Base-by-base conservation (phyloP, 2,888 invertebrate species). In the Torymus aiolomorphi region DNA sequence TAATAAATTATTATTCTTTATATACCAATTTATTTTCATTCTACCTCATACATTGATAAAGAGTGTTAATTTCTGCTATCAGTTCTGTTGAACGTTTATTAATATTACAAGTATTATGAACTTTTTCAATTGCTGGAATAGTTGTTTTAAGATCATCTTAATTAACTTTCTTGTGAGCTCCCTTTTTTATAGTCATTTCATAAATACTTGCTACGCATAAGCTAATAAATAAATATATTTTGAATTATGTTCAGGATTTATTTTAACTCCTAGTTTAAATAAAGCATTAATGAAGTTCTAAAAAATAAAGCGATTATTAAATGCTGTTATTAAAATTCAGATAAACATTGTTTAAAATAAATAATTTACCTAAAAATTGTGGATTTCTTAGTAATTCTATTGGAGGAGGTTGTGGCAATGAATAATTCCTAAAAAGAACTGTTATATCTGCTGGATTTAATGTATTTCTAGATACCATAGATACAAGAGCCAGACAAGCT, bases 371-470 rank as follows among this genome's bases (percentile, higher is more conserved):
- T 86, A 98, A 92, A 91, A 99, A 98, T 89, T 97, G 97, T 14
- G 98, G 98, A 87, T 97, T 97, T 83, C 99, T 92, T 81, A 99
- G 94, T 52, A 99, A 92, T 90, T 98, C 98, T 77, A 98, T 97
- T 2, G 98, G 97, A 13, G 99, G 98, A 20, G 98, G 97, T 88
- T 98, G 97, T 8, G 94, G 90, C 13, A 95, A 94, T 42, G 95
- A 96, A 91, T 98, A 98, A 88, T 97, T 96, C 86, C 97, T 95
- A 91, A 94, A 98, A 13, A 98, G 92, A 57, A 97, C 96, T 2
- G 97, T 96, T 83, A 99, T 98, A 91, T 99, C 99, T 0, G 99
- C 99, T 2, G 99, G 99, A 92, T 99, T 99, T 74, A 99, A 93
- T 5, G 96, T 96, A 87, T 97, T 97, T 83, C 98, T 94, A 0